Conservation (phyloP, 2,797 vertebrate genomes). For the Chromobotia macracanthus region DNA sequence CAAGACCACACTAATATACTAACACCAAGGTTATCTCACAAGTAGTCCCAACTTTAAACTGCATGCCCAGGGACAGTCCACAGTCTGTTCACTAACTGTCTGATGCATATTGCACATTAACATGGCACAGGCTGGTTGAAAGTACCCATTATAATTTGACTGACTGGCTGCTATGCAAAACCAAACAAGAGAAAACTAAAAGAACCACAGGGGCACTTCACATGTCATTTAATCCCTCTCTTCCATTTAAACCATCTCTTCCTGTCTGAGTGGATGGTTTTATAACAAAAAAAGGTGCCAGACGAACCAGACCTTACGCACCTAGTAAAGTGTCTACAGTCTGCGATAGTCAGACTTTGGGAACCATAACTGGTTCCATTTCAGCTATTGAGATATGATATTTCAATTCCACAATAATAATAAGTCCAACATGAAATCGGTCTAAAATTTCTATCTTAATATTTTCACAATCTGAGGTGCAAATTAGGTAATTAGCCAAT, state of each 20-base stretch:
- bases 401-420: background rate
- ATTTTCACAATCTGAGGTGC: background rate
- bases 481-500: background rate
- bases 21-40: slow-evolving; percentile 48
- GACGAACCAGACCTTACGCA: background rate
- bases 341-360: background rate
- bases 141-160: background rate
- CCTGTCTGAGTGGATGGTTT: background rate
- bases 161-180: background rate
- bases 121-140: background rate
- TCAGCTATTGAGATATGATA: background rate
- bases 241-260: no score
- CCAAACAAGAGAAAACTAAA: background rate
- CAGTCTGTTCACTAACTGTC: background rate
- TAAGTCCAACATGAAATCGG: background rate
- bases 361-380: background rate
- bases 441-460: no score
- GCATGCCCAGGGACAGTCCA: background rate
- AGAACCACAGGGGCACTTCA: background rate
- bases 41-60: slow-evolving; percentile 64
- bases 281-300: background rate
- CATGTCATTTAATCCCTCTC: background rate
- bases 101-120: background rate
- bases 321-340: no score
- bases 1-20: slow-evolving; percentile 24